Base-by-base conservation (phyloP, 2,888 invertebrate genomes). In the Plemyria rubiginata region DNA sequence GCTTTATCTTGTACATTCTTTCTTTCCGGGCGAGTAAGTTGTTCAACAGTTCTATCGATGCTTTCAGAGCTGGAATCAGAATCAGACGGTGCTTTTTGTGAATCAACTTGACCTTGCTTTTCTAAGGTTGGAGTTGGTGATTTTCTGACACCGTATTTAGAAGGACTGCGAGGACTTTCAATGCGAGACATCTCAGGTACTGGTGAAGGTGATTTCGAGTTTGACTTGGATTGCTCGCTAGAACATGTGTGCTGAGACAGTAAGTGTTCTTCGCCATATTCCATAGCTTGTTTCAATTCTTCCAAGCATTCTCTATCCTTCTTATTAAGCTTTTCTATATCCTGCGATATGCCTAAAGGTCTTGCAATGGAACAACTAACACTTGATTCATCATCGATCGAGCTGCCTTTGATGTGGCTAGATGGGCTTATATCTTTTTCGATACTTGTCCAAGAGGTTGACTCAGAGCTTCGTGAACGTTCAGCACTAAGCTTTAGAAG, bases 371-470 rank as follows among this genome's bases (percentile, higher is more conserved):
- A 96, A 80, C 96, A 96, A 81, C 96, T 96, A 0, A 95, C 94
- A 82, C 96, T 96, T 0, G 96, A 96, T 79, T 96, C 96, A 67
- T 96, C 96, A 49, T 95, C 95, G 16, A 95, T 88, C 0, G 95
- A 95, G 75, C 94, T 94, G 49, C 95, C 95, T 82, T 96, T 95
- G 64, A 95, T 94, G 62, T 94, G 92, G 72, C 93, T 91, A 0
- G 92, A 93, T 9, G 95, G 95, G 75, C 95, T 95, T 0, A 91
- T 88, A 78, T 95, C 95, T 81, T 95, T 95, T 79, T 96, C 96
- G n/a, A 95, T 95, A 74, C 96, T 96, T 0, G 96, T 96, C 96
- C 96, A 96, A 0, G 96, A 96, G 38, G 94, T 95, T 0, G 96
- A 96, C 76, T 97, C 96, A 2, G 96, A 96, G 74, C 96, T 96